A percentile compares a stretch with the other conserved stretches of the same genome.
phyloP scores from a whole-genome alignment of 2,888 invertebrate species.

The Drosophila demipolita region DNA sequence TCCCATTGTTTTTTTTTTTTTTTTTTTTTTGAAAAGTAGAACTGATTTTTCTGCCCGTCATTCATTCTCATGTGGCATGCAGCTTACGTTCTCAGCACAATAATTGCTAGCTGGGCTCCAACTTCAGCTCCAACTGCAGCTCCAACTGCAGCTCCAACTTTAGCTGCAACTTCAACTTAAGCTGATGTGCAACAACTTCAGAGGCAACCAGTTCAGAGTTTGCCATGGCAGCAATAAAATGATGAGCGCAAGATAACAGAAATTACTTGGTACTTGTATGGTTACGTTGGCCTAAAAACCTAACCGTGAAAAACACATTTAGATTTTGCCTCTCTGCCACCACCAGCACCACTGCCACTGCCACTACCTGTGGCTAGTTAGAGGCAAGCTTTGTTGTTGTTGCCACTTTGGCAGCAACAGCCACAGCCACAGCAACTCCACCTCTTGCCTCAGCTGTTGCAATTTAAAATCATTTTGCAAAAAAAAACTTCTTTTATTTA shows the following conservation, averaged over 20 bases:
- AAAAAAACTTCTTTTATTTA: background rate
- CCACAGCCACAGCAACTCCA: slow-evolving; percentile 34
- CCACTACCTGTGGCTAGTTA: slow-evolving; percentile 48
- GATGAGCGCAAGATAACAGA: slow-evolving; percentile 75
- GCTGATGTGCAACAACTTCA: slow-evolving; percentile 16
- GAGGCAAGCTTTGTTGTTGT: slow-evolving; percentile 29
- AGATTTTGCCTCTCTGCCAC: slow-evolving; percentile 56
- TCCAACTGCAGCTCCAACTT: background rate
- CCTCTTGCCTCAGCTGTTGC: slow-evolving; percentile 63
- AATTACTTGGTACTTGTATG: slow-evolving; percentile 69
- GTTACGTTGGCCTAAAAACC: slow-evolving; percentile 71
- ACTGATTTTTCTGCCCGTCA: slow-evolving; percentile 20
- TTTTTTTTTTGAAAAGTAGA: slow-evolving; percentile 14
- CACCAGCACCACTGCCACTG: slow-evolving; percentile 22
- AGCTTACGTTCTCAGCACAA: slow-evolving; percentile 35
- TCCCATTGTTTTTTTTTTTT: slow-evolving; percentile 21
- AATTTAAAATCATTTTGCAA: slow-evolving; percentile 73
- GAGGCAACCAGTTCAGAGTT: slow-evolving; percentile 60
- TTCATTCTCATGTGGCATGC: slow-evolving; percentile 34
- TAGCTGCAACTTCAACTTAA: slow-evolving; percentile 1
- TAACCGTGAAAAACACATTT: slow-evolving; percentile 75
- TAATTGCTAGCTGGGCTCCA: slow-evolving; percentile 32
- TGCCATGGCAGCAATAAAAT: slow-evolving; percentile 70
- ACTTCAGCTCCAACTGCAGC: background rate
- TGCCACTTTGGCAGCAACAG: slow-evolving; percentile 44